These are phyloP conservation scores for Steinernema hermaphroditum DNA, from an alignment of 2,888 invertebrate genomes.

Conservation along the genomic window DNA sequence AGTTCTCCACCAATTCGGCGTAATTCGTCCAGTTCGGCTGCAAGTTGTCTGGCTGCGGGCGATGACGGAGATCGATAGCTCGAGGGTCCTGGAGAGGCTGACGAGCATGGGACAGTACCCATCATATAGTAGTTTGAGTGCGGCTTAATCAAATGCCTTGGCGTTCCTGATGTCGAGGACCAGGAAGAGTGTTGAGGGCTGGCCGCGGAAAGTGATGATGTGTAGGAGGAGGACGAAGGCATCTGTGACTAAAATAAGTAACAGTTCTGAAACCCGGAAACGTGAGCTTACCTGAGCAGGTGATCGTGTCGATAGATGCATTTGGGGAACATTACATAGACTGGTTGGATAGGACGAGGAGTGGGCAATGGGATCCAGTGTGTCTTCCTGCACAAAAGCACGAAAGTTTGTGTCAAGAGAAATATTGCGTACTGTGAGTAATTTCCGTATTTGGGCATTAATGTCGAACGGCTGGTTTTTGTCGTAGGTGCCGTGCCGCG, in stretches of 20 bases:
- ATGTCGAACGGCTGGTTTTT: constrained; percentile 50
- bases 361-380: constrained; percentile 59
- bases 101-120: constrained; percentile 20
- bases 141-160: constrained; percentile 36
- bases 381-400: constrained; percentile 51
- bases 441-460: constrained; percentile 59
- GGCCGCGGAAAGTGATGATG: constrained; percentile 58
- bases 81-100: constrained; percentile 39
- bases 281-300: constrained; percentile 34
- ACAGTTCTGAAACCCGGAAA: neutral
- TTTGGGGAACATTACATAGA: constrained; percentile 48
- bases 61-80: constrained; percentile 60
- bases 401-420: neutral
- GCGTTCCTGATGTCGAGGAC: constrained; percentile 44
- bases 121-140: constrained; percentile 10
- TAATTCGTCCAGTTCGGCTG: constrained; percentile 65
- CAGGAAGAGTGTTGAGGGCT: constrained; percentile 51
- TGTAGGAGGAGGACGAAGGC: constrained; percentile 63
- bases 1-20: constrained; percentile 49
- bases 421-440: constrained; percentile 46
- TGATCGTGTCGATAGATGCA: constrained; percentile 31
- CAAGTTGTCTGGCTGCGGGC: constrained; percentile 63
- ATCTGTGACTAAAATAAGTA: constrained; percentile 3
- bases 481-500: neutral
- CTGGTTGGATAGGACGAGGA: constrained; percentile 63